A percentile compares a stretch with the other conserved stretches of the same genome.
phyloP scores from a whole-genome alignment of 2,113 vertebrate genomes.

The Myocastor coypus region DNA sequence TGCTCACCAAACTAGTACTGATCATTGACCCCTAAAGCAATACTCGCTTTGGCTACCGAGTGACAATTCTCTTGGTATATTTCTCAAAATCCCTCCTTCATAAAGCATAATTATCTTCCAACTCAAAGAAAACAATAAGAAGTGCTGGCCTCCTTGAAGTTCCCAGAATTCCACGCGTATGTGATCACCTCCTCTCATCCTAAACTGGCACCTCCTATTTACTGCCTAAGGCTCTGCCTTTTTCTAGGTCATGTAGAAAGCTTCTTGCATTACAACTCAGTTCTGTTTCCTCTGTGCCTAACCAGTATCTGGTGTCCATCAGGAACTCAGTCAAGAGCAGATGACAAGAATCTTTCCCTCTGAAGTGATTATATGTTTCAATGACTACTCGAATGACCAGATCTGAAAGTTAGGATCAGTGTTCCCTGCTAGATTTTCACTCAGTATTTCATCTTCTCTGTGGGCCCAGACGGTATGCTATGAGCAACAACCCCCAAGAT shows the following conservation, averaged over 20 bases:
- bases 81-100: not conserved
- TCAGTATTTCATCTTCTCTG: not conserved
- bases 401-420: not conserved
- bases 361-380: not conserved
- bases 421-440: constrained; percentile 9
- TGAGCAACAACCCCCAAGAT: not conserved
- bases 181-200: not conserved
- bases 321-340: not conserved
- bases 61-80: not conserved
- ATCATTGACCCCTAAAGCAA: not conserved
- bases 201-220: not conserved
- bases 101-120: not conserved
- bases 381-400: not conserved
- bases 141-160: not conserved
- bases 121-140: not conserved
- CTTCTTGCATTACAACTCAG: not conserved
- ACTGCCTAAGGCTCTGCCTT: not conserved
- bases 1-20: not conserved
- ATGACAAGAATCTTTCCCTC: not conserved
- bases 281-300: not conserved
- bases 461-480: not conserved
- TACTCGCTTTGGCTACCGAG: not conserved
- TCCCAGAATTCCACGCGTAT: not conserved
- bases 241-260: not conserved
- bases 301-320: not conserved